Percentiles rank a stretch among this genome's conserved stretches.
These are phyloP conservation scores for Caenorhabditis imperialis DNA, from an alignment of 2,888 invertebrate species.

Conservation along the genomic window DNA sequence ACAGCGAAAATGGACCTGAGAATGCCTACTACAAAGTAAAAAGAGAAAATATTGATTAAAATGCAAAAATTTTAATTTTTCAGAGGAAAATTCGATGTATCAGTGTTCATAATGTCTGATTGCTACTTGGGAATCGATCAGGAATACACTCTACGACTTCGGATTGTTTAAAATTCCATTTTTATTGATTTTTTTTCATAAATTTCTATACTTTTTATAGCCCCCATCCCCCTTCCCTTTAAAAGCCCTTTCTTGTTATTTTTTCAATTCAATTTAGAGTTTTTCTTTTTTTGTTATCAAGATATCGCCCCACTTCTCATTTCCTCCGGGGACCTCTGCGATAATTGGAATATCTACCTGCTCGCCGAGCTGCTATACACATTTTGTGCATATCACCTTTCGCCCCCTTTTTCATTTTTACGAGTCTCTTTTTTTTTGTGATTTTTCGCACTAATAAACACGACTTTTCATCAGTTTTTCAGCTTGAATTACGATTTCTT, in stretches of 20 bases:
- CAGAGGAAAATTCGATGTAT: conserved; percentile 64
- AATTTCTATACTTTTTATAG: background rate
- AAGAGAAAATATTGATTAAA: background rate
- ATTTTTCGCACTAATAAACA: background rate
- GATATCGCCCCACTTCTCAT: too few species aligned
- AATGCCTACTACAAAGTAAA: conserved; percentile 52
- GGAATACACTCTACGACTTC: conserved; percentile 58
- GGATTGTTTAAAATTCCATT: conserved; percentile 17
- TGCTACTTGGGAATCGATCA: conserved; percentile 76
- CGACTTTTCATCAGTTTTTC: background rate
- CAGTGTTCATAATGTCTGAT: conserved; percentile 69
- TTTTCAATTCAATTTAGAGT: background rate
- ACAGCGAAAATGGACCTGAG: conserved; percentile 45
- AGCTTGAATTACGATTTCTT: conserved; percentile 3
- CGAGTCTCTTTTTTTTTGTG: background rate
- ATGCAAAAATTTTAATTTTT: conserved; percentile 29
- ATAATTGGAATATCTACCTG: too few species aligned
- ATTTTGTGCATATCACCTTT: too few species aligned
- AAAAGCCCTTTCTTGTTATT: background rate
- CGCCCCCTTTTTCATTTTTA: too few species aligned
- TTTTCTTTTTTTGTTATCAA: background rate
- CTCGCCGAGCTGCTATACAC: too few species aligned
- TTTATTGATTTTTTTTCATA: too few species aligned
- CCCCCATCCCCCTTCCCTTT: background rate
- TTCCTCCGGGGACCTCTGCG: too few species aligned